Evolutionary conservation across 1,140 invertebrate species (phyloP), one percentile per base, ranked within the genome.

Genomic region (Ceratitis capitata): DNA sequence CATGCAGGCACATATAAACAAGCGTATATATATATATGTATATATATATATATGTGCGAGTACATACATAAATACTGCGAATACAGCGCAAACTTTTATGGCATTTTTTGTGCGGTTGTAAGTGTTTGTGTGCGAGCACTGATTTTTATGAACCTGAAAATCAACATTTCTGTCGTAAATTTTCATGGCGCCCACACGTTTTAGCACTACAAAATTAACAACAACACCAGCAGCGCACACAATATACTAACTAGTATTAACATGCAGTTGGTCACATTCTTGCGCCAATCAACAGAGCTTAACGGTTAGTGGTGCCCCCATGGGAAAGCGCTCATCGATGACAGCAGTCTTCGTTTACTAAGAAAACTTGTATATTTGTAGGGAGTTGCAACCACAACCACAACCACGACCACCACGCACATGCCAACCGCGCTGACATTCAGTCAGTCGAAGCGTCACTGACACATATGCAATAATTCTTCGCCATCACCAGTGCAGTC

Each of bases 131-230:
- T n/a, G n/a, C 6, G 16, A 7, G 51, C 51, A 7, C 51, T n/a
- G 51, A 56, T 56, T 69, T 78, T 78, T 45, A 78, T 45, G 69
- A 78, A 78, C 69, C 69, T 45, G 69, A 78, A 78, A 78, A 78
- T 26, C 69, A 45, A 23, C 69, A 78, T 45, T 45, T 45, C n/a
- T 45, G 39, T 78, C n/a, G 32, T 45, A 78, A 78, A 78, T 78
- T 78, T 78, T 23, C 69, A 45, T 78, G 39, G 69, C 69, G 69
- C 69, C 69, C 69, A 78, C 69, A 78, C 23, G 7, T 7, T 26
- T 42, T 9, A 47, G 6, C 35, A 19, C 69, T 23, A 35, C n/a
- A 78, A 32, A 14, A 26, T 14, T 45, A 7, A n/a, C n/a, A 3
- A 16, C 16, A 78, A 78, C n/a, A 39, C 7, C 19, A n/a, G 7